These are phyloP conservation scores for Penaeus monodon DNA, from an alignment of 2,888 invertebrate species.

Conservation along the genomic window DNA sequence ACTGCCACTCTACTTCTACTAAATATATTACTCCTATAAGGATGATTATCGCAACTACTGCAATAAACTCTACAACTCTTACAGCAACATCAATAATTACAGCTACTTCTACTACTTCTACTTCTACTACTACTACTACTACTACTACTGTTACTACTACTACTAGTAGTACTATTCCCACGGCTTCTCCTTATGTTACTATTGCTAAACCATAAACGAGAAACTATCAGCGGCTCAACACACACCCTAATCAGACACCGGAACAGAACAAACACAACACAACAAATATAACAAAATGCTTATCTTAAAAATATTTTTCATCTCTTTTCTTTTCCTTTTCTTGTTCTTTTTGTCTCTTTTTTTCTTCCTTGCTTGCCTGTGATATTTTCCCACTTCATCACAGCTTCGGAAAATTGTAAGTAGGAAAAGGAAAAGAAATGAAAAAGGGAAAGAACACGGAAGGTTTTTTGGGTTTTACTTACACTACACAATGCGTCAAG, in stretches of 20 bases:
- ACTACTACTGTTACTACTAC: not conserved
- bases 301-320: too few relatives aligned
- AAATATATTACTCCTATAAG: too few relatives aligned
- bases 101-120: not conserved
- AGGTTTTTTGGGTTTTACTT: not conserved
- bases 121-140: constrained; percentile 6
- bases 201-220: not conserved
- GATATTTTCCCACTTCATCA: too few relatives aligned
- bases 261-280: not conserved
- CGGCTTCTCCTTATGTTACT: not conserved
- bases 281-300: too few relatives aligned
- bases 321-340: too few relatives aligned
- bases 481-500: not conserved
- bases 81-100: not conserved
- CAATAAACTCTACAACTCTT: not conserved
- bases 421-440: too few relatives aligned
- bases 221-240: not conserved
- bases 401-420: too few relatives aligned
- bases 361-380: too few relatives aligned
- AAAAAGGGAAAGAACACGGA: too few relatives aligned
- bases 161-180: not conserved
- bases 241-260: not conserved
- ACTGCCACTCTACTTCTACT: too few relatives aligned
- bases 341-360: too few relatives aligned
- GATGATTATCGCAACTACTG: not conserved